Base-by-base conservation (phyloP, 2,888 invertebrate genomes). In the Drosophila buzzatii region DNA sequence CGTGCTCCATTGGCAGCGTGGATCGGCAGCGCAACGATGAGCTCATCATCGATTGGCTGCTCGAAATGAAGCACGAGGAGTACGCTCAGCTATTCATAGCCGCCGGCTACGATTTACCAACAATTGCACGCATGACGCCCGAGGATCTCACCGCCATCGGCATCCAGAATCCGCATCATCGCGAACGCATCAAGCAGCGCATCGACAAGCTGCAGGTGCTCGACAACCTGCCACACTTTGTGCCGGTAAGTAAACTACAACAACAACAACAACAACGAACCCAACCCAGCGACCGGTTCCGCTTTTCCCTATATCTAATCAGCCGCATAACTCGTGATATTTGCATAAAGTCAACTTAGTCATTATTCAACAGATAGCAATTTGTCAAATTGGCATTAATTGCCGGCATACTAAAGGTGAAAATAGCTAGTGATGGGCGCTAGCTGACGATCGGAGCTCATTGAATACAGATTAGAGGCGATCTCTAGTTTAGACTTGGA, bases 61-160 rank as follows among this genome's bases (percentile, higher is more conserved):
- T 97, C 70, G 98, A 98, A 91, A 94, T 98, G 73, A 95, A 99
- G 47, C 98, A 98, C 94, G 98, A 98, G 92, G 98, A 99, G 92
- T 99, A 99, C 94, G 97, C 97, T 80, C 96, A 97, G 55, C 95
- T 98, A 68, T 99, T 99, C 93, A 95, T 98, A 75, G 96, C 97
- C 47, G 98, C 99, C 16, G 99, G 99, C 42, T 99, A 99, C 93
- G 99, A 99, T 94, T 95, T 99, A 94, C 97, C 98, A 33, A 99
- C 99, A 2, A 98, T 99, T 91, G 97, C 99, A n/a, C 95, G 99
- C 85, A 99, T 99, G 98, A 99, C 99, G 16, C 99, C 99, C 0
- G 99, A 99, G 94, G 98, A 97, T 94, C 95, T 97, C 85, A 97
- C 97, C 52, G 97, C 96, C 61, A 96, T 97, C 91, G 97, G 97